Evolutionary conservation across 2,797 vertebrate species (phyloP), one percentile per base, ranked within the genome.

Genomic region (Spondyliosoma cantharus): DNA sequence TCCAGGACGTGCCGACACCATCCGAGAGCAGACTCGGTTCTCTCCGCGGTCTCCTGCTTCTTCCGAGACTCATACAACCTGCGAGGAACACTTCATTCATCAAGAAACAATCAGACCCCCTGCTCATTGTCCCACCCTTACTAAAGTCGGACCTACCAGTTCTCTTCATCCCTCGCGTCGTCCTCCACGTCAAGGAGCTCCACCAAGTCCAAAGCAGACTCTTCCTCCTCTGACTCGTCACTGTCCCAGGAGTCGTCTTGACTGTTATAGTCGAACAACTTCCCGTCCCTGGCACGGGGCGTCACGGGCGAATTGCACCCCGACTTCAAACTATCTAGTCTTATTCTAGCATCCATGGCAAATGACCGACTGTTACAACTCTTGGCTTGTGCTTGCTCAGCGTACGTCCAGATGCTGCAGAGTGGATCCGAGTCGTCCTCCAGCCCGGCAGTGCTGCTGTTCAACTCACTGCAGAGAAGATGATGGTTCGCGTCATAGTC

Each of bases 1-100:
- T 96, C 96, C 88, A 97, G 72, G 56, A 96, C 93, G 2, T 93
- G 96, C 15, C 96, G 88, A 80, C 95, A 96, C 96, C 96, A 97
- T 2, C 91, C 89, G 14, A 96, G 77, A 25, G 95, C 93, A 0
- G 94, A 93, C 19, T 92, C 91, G 1, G 85, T 88, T 76, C 84
- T 92, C 58, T 92, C 91, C 1, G 43, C 12, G 20, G 67, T 70
- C 19, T 24, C 59, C 22, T 67, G 91, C 75, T 93, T 94, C 73
- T 87, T 94, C 1, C 93, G 72, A 64, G 89, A 84, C 65, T 91
- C 65, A 3, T 94, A 93, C 8, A 94, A 81, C 93, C 93, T 94
- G 86, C 27, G 32, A 72, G 3, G 11, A 66, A 76, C 14, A n/a
- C 2, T 11, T 73, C 1, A 53, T 24, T 64, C 32, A 50, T 7